These are phyloP conservation scores for Tineola bisselliella DNA, from an alignment of 2,888 invertebrate species.

Conservation along the genomic window DNA sequence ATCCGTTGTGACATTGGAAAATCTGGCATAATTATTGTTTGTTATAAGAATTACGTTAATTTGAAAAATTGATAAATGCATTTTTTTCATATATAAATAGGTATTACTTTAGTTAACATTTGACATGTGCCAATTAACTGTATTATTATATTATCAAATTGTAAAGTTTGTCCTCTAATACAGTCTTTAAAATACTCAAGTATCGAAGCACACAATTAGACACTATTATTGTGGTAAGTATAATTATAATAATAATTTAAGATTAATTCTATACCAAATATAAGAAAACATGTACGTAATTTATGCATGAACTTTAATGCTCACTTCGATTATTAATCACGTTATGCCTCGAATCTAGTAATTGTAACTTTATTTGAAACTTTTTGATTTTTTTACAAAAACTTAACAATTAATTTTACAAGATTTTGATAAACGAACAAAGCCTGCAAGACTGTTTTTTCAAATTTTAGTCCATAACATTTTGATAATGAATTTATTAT, in stretches of 20 bases:
- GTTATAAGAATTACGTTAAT: too few relatives aligned
- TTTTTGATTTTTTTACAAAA: constrained; percentile 53
- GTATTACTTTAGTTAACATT: background rate
- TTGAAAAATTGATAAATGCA: background rate
- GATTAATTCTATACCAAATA: constrained; percentile 39
- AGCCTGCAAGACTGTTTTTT: constrained; percentile 64
- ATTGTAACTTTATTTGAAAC: constrained; percentile 28
- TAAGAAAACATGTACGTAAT: constrained; percentile 30
- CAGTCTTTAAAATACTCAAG: background rate
- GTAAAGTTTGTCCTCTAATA: background rate
- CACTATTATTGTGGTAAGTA: constrained; percentile 1
- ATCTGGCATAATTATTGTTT: background rate
- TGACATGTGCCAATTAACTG: constrained; percentile 6
- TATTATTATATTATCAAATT: background rate
- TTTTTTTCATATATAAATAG: background rate
- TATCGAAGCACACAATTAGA: background rate
- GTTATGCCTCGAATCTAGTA: constrained; percentile 7
- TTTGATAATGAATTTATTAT: constrained; percentile 58
- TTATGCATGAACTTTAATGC: background rate
- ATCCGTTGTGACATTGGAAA: background rate
- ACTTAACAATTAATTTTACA: constrained; percentile 52
- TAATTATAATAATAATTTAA: constrained; percentile 2
- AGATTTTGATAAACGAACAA: constrained; percentile 57
- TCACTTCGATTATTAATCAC: constrained; percentile 21
- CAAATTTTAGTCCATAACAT: constrained; percentile 58